A percentile compares a stretch with the other conserved stretches of the same genome.
These are phyloP conservation scores for Synergus gifuensis DNA, from an alignment of 2,888 invertebrate species.

Conservation along the genomic window DNA sequence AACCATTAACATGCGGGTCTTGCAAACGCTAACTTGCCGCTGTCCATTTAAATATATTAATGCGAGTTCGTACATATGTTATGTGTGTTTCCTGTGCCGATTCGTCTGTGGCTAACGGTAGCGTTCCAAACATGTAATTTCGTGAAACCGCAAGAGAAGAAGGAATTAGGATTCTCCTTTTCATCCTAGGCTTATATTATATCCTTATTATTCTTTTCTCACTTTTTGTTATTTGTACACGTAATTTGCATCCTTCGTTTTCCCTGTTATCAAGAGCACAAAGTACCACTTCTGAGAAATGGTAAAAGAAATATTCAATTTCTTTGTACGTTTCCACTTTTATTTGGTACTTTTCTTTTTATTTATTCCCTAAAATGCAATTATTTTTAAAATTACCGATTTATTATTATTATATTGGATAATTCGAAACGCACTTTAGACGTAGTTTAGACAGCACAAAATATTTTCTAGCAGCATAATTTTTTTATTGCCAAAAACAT, in stretches of 20 bases:
- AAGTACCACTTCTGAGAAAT: not conserved
- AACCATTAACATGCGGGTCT: constrained; percentile 33
- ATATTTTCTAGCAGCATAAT: not conserved
- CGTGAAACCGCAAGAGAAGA: constrained; percentile 10
- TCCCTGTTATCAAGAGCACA: not conserved
- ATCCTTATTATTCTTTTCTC: not conserved
- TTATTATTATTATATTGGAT: not conserved
- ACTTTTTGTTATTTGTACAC: constrained; percentile 1
- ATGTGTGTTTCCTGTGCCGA: constrained; percentile 19
- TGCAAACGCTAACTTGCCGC: constrained; percentile 5
- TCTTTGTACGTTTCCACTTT: not conserved
- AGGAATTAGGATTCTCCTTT: constrained; percentile 19
- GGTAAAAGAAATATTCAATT: not conserved
- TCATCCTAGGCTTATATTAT: not conserved
- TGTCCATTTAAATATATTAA: not conserved
- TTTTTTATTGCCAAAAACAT: not conserved
- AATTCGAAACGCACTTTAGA: not conserved
- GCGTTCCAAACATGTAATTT: constrained; percentile 29
- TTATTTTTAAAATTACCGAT: not conserved
- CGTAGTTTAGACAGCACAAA: too few relatives aligned
- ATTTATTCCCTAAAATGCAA: not conserved
- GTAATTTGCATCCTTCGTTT: not conserved
- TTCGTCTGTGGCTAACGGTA: constrained; percentile 26
- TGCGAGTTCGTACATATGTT: not conserved
- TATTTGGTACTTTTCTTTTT: not conserved